Evolutionary conservation across 2,113 vertebrate species (phyloP).

Genomic region (Ammospiza caudacuta): DNA sequence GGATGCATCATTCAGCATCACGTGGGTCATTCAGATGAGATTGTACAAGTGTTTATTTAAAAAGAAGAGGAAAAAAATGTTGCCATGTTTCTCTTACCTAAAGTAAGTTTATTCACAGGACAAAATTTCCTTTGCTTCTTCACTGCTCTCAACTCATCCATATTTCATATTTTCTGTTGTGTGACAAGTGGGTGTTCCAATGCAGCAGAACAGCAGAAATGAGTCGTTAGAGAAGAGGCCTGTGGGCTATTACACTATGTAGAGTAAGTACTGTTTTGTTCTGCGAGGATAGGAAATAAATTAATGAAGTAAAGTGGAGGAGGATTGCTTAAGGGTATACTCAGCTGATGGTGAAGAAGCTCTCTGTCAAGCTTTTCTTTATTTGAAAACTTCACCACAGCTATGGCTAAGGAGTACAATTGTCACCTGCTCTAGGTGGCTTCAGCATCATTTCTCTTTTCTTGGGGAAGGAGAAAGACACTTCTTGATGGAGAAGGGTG

Average conservation of each 20-base stretch:
- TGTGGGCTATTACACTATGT: neutral
- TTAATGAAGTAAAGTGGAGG: neutral
- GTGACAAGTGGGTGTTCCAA: neutral
- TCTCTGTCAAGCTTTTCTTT: neutral
- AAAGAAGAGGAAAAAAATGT: neutral
- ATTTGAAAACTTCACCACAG: neutral
- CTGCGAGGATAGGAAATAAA: neutral
- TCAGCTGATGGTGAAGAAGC: neutral
- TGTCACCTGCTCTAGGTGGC: neutral
- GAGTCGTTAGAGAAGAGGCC: accelerated
- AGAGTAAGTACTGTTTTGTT: neutral
- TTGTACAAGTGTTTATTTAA: neutral
- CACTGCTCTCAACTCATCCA: neutral
- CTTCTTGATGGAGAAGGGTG: neutral
- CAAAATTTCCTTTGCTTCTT: neutral
- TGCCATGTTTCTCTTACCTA: neutral
- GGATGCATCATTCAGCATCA: neutral
- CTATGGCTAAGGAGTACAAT: neutral
- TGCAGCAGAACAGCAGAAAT: neutral
- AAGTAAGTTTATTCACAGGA: neutral
- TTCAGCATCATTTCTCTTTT: neutral
- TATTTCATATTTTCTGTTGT: neutral
- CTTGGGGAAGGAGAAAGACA: neutral
- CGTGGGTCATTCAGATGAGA: neutral
- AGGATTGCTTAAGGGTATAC: neutral